These are phyloP conservation scores for Clarias pachynema DNA, from an alignment of 2,797 vertebrate genomes.

Conservation along the genomic window DNA sequence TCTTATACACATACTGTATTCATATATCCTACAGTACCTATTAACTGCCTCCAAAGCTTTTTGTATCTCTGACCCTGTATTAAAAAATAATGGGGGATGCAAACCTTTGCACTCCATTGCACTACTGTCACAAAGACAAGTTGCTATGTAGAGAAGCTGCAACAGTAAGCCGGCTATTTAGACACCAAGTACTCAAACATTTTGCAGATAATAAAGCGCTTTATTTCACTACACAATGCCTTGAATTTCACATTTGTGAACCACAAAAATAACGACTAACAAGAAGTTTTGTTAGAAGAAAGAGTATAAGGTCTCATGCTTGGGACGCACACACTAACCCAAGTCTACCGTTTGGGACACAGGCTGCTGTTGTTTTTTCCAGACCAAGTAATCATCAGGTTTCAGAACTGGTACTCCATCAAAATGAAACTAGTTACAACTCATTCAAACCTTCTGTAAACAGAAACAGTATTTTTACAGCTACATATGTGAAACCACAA, in stretches of 20 bases:
- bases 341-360: not conserved
- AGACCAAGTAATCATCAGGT: not conserved
- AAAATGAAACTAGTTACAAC: not conserved
- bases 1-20: not conserved
- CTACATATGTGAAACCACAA: not conserved
- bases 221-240: not conserved
- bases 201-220: not conserved
- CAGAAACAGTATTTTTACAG: not conserved
- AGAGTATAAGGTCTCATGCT: not conserved
- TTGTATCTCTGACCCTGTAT: not conserved
- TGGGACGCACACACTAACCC: not conserved
- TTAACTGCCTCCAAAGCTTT: not conserved
- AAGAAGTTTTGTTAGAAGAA: not conserved
- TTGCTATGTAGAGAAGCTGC: not conserved
- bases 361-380: not conserved
- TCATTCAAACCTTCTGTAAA: not conserved
- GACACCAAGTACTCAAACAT: not conserved
- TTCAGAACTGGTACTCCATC: slow-evolving; percentile 2
- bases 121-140: not conserved
- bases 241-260: not conserved
- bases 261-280: not conserved
- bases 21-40: not conserved
- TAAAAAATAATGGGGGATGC: not conserved
- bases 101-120: too few relatives aligned
- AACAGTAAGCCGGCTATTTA: not conserved